A percentile compares a stretch with the other conserved stretches of the same genome.
phyloP scores from a whole-genome alignment of 2,888 invertebrate species.

The Junonia oenone region DNA sequence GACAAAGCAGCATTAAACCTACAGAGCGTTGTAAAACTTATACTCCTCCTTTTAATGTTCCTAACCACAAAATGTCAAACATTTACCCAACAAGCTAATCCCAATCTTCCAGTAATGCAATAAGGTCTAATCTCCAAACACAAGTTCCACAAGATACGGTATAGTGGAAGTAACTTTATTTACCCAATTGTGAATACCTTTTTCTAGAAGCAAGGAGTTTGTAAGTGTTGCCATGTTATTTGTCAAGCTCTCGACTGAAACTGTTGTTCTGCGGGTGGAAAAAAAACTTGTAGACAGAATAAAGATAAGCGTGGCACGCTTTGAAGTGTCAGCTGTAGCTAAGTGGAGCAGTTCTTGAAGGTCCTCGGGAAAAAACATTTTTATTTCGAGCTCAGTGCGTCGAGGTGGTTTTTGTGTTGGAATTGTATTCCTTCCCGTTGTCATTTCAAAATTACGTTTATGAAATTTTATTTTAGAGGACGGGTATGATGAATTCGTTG shows the following conservation, averaged over 20 bases:
- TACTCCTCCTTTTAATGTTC: slow-evolving; percentile 36
- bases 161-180: slow-evolving; percentile 16
- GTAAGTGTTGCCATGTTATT: slow-evolving; percentile 25
- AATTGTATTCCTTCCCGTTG: neutral
- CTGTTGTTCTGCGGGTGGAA: slow-evolving; percentile 17
- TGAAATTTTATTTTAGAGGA: too few relatives aligned
- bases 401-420: neutral
- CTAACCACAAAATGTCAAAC: slow-evolving; percentile 20
- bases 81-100: neutral
- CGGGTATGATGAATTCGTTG: too few relatives aligned
- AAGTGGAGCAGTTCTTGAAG: slow-evolving; percentile 10
- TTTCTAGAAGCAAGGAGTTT: slow-evolving; percentile 13
- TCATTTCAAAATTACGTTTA: neutral
- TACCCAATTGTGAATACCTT: slow-evolving; percentile 23
- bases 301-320: slow-evolving; percentile 6
- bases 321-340: slow-evolving; percentile 8
- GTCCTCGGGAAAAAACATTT: slow-evolving; percentile 1
- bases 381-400: neutral
- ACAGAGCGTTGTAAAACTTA: slow-evolving; percentile 54
- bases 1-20: slow-evolving; percentile 46
- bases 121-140: neutral
- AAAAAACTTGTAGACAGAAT: slow-evolving; percentile 17
- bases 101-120: neutral
- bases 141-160: neutral
- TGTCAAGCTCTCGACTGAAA: slow-evolving; percentile 25